These are phyloP conservation scores for Noctuana brunneofusca DNA, from an alignment of 2,888 invertebrate genomes.

Conservation along the genomic window DNA sequence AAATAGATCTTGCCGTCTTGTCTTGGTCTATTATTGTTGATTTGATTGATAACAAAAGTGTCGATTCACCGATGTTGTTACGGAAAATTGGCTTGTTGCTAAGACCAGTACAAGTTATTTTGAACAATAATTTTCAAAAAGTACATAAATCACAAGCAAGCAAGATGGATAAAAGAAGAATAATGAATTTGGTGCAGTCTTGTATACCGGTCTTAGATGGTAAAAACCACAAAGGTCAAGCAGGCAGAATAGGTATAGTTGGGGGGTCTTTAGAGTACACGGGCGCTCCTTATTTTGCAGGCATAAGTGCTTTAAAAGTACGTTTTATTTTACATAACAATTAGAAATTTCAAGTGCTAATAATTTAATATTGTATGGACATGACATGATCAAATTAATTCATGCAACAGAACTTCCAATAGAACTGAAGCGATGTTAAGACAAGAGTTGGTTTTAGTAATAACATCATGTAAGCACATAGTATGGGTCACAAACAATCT, in stretches of 20 bases:
- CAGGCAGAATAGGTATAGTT: conserved; percentile 95
- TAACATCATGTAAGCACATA: too few relatives aligned
- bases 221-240: conserved; percentile 92
- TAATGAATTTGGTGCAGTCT: conserved; percentile 52
- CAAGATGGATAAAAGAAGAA: conserved; percentile 48
- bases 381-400: too few relatives aligned
- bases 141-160: neutral
- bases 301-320: conserved; percentile 92
- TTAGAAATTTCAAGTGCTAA: neutral
- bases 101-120: conserved; percentile 4
- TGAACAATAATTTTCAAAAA: neutral
- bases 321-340: conserved; percentile 37
- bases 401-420: too few relatives aligned
- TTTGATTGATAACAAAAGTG: conserved; percentile 10
- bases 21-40: neutral
- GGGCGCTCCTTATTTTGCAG: conserved; percentile 98
- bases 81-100: neutral
- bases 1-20: too few relatives aligned
- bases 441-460: too few relatives aligned
- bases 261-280: conserved; percentile 98
- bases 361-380: too few relatives aligned
- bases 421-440: too few relatives aligned
- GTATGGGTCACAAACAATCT: too few relatives aligned
- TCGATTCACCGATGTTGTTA: conserved; percentile 16
- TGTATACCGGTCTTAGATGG: conserved; percentile 85